Evolutionary conservation across 2,113 vertebrate species (phyloP), one percentile per base, ranked within the genome.

Genomic region (Sander vitreus): DNA sequence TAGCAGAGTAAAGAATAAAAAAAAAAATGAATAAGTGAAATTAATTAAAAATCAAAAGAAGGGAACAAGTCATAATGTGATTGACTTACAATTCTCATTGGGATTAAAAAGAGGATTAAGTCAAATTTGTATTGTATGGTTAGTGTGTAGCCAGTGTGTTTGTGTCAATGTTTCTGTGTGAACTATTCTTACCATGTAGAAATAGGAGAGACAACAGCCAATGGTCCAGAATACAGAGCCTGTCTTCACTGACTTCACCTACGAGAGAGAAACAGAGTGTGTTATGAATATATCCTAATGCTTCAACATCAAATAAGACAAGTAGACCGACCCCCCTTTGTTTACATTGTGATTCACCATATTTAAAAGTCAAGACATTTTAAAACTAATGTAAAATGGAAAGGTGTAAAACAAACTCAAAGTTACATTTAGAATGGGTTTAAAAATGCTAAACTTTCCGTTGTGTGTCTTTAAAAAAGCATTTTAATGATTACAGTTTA

Each of bases 181-280:
- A 36, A 15, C 2, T 23, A 18, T 65, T 84, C 97, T 96, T 95
- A 99, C 98, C 98, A 99, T 99, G 91, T 99, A 99, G 88, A 99
- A 99, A 91, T 99, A 99, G 11, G 96, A 98, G 68, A 99, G 94
- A 80, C 98, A 99, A 89, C 98, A 99, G 93, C 97, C 98, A 80
- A 99, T 97, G 67, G 97, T 96, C 98, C 98, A 99, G 93, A 98
- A 99, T 53, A 99, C 97, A 0, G 98, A 99, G 69, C 98, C 98
- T 0, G 97, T 99, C 96, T 99, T 99, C 90, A 99, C 97, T 50
- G 98, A 97, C 81, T 99, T 99, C 90, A 99, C 97, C 98, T 99
- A 82, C 62, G 85, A 93, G 79, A 89, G 51, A 72, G 75, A 86
- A 84, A 85, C 33, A 87, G 43, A 87, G 50, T 75, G 2, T 18